Evolutionary conservation across 2,888 invertebrate genomes (phyloP), one percentile per base, ranked within the genome.

Genomic region (Leptinotarsa tumamoca): DNA sequence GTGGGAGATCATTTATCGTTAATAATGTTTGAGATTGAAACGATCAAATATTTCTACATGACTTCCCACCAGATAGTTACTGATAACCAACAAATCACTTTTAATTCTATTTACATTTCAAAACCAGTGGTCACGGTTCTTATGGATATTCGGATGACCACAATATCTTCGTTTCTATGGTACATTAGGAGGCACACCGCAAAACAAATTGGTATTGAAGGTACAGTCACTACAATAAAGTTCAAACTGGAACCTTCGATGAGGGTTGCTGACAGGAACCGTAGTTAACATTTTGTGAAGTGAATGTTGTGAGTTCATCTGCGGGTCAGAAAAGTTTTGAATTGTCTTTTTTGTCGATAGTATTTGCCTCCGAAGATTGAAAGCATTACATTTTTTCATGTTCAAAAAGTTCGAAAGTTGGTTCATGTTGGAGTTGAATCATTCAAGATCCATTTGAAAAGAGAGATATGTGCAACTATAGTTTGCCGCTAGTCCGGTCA

Each of bases 101-200:
- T 43, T 69, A 56, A 69, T 69, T 69, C 56, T 69, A 56, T 69
- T 69, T 69, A 69, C 69, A 54, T 69, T 69, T 56, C 21, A 43
- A 56, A 54, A 56, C 52, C 43, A 33, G 54, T 69, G n/a, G 69
- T 69, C 69, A 69, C 51, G 69, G 69, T 69, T 69, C 27, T 69
- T 69, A 56, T 69, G 56, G 69, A 56, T 43, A 18, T 69, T 56
- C 33, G 33, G n/a, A 69, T 43, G 27, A 18, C 33, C 33, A 54
- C 69, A 58, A 71, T 71, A 63, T 71, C n/a, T 49, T 63, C 71
- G 66, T 58, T 71, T 58, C 58, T 63, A 71, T 71, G 71, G 43
- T 50, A 51, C 27, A 63, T 71, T 71, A 71, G 63, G 63, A 63
- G 66, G 18, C 33, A n/a, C 49, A 71, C 71, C 66, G 71, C 71